A percentile compares a stretch with the other conserved stretches of the same genome.
Evolutionary conservation across 2,888 invertebrate genomes (phyloP).

Genomic region (Lasiommata megera): DNA sequence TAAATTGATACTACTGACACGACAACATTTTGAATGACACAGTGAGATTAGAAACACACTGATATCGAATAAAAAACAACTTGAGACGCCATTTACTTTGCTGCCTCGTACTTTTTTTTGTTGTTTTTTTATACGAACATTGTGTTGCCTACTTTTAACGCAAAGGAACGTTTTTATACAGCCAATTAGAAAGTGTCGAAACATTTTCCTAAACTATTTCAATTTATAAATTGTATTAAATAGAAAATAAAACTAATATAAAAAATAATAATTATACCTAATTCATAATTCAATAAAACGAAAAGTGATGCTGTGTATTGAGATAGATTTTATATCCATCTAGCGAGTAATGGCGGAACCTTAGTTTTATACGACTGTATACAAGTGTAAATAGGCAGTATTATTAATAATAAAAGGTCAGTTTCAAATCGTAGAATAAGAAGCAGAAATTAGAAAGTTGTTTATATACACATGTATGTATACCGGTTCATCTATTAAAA

Average conservation of each 20-base stretch:
- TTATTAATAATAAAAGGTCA: too few relatives aligned
- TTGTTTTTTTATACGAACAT: slow-evolving; percentile 45
- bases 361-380: too few relatives aligned
- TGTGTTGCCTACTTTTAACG: slow-evolving; percentile 41
- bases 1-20: slow-evolving; percentile 47
- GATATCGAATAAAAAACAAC: slow-evolving; percentile 74
- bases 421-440: too few relatives aligned
- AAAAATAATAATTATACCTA: not conserved
- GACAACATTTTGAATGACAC: slow-evolving; percentile 46
- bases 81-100: slow-evolving; percentile 77
- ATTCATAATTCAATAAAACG: too few relatives aligned
- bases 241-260: not conserved
- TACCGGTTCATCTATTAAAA: too few relatives aligned
- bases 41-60: slow-evolving; percentile 64
- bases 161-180: slow-evolving; percentile 23
- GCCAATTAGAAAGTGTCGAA: slow-evolving; percentile 12
- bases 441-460: too few relatives aligned
- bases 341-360: too few relatives aligned
- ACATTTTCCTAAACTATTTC: too few relatives aligned
- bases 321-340: too few relatives aligned
- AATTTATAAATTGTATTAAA: not conserved
- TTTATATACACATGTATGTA: too few relatives aligned
- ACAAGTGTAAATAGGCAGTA: too few relatives aligned
- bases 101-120: slow-evolving; percentile 62
- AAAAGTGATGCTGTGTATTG: too few relatives aligned